Percentiles rank a stretch among this genome's conserved stretches.
Conservation (phyloP, 2,113 vertebrate genomes). For the Uria lomvia region DNA sequence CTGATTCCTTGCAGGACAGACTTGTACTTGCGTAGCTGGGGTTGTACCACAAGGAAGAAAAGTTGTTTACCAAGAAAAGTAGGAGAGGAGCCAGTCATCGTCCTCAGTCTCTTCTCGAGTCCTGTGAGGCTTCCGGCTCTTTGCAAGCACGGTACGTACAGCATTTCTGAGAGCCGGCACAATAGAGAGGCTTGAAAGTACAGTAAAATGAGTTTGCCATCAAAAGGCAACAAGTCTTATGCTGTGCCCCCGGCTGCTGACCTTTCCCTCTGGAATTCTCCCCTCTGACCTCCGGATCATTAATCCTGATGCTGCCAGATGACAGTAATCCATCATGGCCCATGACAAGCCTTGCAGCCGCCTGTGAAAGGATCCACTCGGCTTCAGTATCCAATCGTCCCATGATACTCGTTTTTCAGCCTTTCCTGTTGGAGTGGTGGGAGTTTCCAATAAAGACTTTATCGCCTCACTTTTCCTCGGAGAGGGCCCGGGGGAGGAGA, state of each 20-base stretch:
- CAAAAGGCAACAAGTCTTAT: constrained; percentile 78
- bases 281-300: constrained; percentile 79
- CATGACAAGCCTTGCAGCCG: constrained; percentile 70
- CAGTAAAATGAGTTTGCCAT: constrained; percentile 72
- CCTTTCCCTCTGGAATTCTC: constrained; percentile 82
- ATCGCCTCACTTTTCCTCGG: constrained; percentile 20
- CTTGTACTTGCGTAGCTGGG: fast-evolving
- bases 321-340: constrained; percentile 83
- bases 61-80: fast-evolving
- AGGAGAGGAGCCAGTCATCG: background rate
- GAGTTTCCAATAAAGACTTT: constrained; percentile 68
- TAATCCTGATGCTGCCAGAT: constrained; percentile 81
- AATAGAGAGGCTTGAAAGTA: constrained; percentile 24
- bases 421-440: constrained; percentile 61
- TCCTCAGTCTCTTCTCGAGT: background rate
- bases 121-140: background rate
- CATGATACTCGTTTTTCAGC: constrained; percentile 65
- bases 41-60: background rate
- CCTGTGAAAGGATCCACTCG: constrained; percentile 47
- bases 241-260: constrained; percentile 65
- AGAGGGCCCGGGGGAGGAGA: constrained; percentile 26
- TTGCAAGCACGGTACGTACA: background rate
- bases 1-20: background rate
- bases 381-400: constrained; percentile 36
- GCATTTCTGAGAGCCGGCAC: background rate